These are phyloP conservation scores for Drosophila baimaii DNA, from an alignment of 1,140 invertebrate species.

Conservation along the genomic window DNA sequence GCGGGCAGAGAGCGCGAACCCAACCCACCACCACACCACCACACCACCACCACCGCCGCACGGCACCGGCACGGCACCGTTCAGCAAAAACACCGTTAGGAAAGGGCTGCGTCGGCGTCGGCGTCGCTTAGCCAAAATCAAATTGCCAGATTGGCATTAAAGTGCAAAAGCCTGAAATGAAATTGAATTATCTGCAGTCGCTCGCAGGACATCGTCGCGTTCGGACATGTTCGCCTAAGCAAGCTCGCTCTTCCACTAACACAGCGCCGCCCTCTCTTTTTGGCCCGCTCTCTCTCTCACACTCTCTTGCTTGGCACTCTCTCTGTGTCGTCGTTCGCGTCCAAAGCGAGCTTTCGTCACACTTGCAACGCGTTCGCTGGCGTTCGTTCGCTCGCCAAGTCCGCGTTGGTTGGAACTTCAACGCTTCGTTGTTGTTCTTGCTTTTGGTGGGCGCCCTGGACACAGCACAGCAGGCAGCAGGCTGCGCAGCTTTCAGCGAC, in stretches of 20 bases:
- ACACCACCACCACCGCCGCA: conserved; percentile 1
- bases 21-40: conserved; percentile 41
- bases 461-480: conserved; percentile 15
- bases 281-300: conserved; percentile 22
- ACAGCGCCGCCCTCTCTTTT: conserved; percentile 24
- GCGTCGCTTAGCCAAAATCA: conserved; percentile 76
- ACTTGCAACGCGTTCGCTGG: conserved; percentile 43
- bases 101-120: conserved; percentile 30
- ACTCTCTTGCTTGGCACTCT: conserved; percentile 18
- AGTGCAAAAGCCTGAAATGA: conserved; percentile 84
- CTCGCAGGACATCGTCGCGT: conserved; percentile 83
- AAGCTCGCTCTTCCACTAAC: conserved; percentile 28
- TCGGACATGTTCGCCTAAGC: conserved; percentile 67
- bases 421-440: conserved; percentile 24
- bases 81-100: conserved; percentile 4
- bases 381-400: conserved; percentile 27
- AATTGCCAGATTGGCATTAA: conserved; percentile 84
- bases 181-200: conserved; percentile 84
- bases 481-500: conserved; percentile 25
- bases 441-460: conserved; percentile 36
- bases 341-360: conserved; percentile 45
- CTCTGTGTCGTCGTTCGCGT: background rate
- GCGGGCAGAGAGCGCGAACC: conserved; percentile 25
- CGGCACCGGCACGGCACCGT: conserved; percentile 6
- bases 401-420: conserved; percentile 23